Percentiles rank a stretch among this genome's conserved stretches.
Evolutionary conservation across 2,888 invertebrate genomes (phyloP).

Genomic region (Megaustenia siamemsis): DNA sequence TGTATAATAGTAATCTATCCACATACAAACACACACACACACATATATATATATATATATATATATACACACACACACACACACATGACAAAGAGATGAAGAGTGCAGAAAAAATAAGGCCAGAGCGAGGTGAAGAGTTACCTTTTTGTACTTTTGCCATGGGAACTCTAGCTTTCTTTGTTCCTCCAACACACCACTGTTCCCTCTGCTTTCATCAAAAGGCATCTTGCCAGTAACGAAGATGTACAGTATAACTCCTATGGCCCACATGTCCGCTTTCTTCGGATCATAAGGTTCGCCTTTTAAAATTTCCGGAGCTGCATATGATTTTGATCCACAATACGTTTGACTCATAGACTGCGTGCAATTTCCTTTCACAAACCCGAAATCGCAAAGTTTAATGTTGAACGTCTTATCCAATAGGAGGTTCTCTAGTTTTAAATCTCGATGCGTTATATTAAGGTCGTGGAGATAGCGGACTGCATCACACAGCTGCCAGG

Average conservation of each 20-base stretch:
- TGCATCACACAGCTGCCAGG: conserved; percentile 78
- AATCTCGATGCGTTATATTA: conserved; percentile 81
- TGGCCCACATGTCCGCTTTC: conserved; percentile 81
- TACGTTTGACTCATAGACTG: conserved; percentile 80
- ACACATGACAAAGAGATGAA: too few species aligned
- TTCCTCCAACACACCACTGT: conserved; percentile 75
- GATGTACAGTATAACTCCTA: conserved; percentile 81
- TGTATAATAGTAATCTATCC: too few species aligned
- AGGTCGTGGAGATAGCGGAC: conserved; percentile 79
- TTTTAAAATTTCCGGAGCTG: conserved; percentile 80
- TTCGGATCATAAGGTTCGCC: conserved; percentile 81
- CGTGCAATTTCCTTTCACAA: conserved; percentile 76
- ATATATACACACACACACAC: not conserved
- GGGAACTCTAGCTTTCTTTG: conserved; percentile 74
- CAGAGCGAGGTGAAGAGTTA: conserved; percentile 41
- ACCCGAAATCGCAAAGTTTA: conserved; percentile 81
- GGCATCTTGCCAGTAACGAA: conserved; percentile 81
- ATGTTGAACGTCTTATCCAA: conserved; percentile 80
- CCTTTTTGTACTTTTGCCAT: conserved; percentile 74
- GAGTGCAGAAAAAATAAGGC: too few species aligned
- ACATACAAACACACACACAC: not conserved
- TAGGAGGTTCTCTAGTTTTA: conserved; percentile 82
- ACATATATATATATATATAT: not conserved
- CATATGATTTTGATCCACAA: conserved; percentile 82
- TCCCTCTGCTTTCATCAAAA: conserved; percentile 80